Conservation (phyloP, 2,113 vertebrate species). For the Lycaon pictus region DNA sequence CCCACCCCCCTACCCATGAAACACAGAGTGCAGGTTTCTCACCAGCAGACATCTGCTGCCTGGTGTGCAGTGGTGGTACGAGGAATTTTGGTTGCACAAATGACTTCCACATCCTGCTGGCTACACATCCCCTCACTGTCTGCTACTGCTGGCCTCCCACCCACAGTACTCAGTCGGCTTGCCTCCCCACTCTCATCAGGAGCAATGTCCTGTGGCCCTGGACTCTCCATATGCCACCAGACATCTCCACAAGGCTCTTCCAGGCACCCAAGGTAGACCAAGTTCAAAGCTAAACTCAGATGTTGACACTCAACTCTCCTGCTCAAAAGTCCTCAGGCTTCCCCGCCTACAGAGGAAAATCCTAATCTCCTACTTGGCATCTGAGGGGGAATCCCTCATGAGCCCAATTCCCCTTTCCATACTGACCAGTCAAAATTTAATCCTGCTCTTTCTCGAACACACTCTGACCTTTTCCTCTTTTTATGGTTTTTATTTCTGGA, state of each 20-base stretch:
- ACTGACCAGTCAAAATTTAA: not conserved
- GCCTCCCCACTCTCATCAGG: not conserved
- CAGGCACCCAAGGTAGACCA: not conserved
- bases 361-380: not conserved
- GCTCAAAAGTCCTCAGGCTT: not conserved
- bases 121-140: too few relatives aligned
- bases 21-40: not conserved
- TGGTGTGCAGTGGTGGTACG: accelerated
- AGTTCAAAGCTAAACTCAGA: not conserved
- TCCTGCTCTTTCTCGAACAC: not conserved
- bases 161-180: not conserved
- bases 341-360: not conserved
- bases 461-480: not conserved
- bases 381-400: not conserved
- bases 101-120: not conserved
- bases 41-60: not conserved
- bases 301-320: not conserved
- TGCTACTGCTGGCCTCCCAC: not conserved
- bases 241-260: not conserved
- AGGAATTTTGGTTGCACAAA: not conserved
- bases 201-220: not conserved
- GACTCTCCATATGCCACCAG: not conserved
- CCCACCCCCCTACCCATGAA: not conserved
- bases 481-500: not conserved
- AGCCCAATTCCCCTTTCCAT: not conserved